These are phyloP conservation scores for Heterodera filipjevi DNA, from an alignment of 2,888 invertebrate genomes.

Conservation along the genomic window DNA sequence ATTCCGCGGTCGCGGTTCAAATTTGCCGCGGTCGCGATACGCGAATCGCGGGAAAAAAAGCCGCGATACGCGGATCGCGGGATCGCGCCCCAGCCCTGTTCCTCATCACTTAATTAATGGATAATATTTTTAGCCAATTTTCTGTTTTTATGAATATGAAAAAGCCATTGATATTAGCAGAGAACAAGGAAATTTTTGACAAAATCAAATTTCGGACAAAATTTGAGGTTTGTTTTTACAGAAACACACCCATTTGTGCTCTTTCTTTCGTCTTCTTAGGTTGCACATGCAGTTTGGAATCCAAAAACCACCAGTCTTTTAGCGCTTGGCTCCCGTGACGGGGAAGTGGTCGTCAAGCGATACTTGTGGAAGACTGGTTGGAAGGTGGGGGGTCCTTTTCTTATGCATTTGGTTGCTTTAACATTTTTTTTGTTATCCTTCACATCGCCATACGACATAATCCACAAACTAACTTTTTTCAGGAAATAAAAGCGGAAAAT, in stretches of 20 bases:
- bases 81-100: no score
- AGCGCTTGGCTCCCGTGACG: conserved; percentile 52
- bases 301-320: conserved; percentile 50
- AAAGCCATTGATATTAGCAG: neutral
- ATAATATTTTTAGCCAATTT: no score
- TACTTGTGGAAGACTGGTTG: conserved; percentile 56
- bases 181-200: conserved; percentile 29
- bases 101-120: no score
- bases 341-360: conserved; percentile 53
- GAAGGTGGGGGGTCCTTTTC: conserved; percentile 54
- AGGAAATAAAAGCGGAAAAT: no score
- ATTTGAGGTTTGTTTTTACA: conserved; percentile 28
- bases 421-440: no score
- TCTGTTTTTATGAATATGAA: neutral
- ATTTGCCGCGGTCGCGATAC: no score
- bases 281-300: conserved; percentile 43
- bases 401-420: no score
- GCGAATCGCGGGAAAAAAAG: no score
- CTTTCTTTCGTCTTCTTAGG: conserved; percentile 13
- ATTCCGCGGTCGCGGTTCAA: no score
- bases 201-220: conserved; percentile 31
- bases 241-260: neutral
- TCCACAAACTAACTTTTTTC: no score
- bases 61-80: no score
- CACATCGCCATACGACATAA: no score